Evolutionary conservation across 1,140 invertebrate species (phyloP).

Genomic region (Vanessa tameamea): DNA sequence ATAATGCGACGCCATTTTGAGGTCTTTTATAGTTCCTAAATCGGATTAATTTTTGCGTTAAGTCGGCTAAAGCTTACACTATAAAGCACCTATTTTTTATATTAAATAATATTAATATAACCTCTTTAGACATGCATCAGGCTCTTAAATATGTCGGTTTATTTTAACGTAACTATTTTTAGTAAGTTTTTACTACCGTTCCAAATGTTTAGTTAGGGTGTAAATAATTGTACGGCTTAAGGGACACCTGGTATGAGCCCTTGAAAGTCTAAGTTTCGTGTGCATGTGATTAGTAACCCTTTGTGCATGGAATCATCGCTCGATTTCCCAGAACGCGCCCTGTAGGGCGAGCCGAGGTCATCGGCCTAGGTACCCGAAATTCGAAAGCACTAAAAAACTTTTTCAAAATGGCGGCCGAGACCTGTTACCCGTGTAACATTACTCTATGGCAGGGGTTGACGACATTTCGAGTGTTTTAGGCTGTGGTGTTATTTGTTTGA

Average conservation of each 20-base stretch:
- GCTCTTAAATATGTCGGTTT: background rate
- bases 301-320: conserved; percentile 38
- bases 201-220: conserved; percentile 14
- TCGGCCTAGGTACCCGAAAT: conserved; percentile 77
- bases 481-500: conserved; percentile 7
- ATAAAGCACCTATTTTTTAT: background rate
- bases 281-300: conserved; percentile 51
- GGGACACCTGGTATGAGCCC: conserved; percentile 41
- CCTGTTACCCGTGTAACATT: conserved; percentile 78
- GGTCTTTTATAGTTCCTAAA: background rate
- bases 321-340: conserved; percentile 44
- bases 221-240: conserved; percentile 14
- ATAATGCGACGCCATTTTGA: conserved; percentile 15
- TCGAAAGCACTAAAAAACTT: conserved; percentile 78
- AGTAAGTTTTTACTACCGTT: background rate
- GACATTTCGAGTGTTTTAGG: conserved; percentile 48
- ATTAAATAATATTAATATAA: background rate
- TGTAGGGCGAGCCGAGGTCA: conserved; percentile 60
- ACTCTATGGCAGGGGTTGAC: conserved; percentile 71
- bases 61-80: background rate
- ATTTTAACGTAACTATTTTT: conserved; percentile 11
- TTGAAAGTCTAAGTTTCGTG: conserved; percentile 38
- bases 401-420: conserved; percentile 71
- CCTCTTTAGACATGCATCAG: background rate
- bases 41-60: conserved; percentile 4